These are phyloP conservation scores for Danio choprae DNA, from an alignment of 2,797 vertebrate species.

Conservation along the genomic window DNA sequence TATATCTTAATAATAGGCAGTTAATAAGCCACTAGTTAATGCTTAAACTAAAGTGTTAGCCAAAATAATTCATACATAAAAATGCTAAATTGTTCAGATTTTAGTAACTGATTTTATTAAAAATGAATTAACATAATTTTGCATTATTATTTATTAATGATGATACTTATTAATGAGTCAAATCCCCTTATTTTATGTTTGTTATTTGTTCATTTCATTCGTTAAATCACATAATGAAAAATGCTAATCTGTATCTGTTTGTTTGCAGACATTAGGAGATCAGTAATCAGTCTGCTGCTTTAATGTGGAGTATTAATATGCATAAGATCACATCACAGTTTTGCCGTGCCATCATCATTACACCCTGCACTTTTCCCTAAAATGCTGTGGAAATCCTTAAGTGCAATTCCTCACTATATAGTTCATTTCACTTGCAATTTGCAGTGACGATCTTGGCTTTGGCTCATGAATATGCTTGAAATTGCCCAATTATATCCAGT, in stretches of 20 bases:
- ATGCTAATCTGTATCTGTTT: background rate
- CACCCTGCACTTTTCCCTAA: background rate
- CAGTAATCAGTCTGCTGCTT: constrained; percentile 1
- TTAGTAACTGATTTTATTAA: too few relatives aligned
- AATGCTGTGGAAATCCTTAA: background rate
- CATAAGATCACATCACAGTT: background rate
- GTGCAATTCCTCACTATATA: background rate
- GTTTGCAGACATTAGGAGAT: background rate
- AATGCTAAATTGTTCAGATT: too few relatives aligned
- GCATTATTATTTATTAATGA: too few relatives aligned
- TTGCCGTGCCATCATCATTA: background rate
- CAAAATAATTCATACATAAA: too few relatives aligned
- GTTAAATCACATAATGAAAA: background rate
- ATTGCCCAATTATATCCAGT: constrained; percentile 46
- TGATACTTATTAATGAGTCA: too few relatives aligned
- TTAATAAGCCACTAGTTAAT: too few relatives aligned
- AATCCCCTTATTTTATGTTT: background rate
- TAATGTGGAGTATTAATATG: constrained; percentile 1
- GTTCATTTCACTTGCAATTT: background rate
- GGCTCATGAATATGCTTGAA: constrained; percentile 33
- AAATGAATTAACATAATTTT: too few relatives aligned
- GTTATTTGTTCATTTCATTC: background rate
- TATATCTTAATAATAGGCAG: too few relatives aligned
- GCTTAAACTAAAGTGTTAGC: too few relatives aligned
- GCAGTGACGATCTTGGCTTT: background rate